phyloP scores from a whole-genome alignment of 2,113 vertebrate genomes.

The Fregetta grallaria region DNA sequence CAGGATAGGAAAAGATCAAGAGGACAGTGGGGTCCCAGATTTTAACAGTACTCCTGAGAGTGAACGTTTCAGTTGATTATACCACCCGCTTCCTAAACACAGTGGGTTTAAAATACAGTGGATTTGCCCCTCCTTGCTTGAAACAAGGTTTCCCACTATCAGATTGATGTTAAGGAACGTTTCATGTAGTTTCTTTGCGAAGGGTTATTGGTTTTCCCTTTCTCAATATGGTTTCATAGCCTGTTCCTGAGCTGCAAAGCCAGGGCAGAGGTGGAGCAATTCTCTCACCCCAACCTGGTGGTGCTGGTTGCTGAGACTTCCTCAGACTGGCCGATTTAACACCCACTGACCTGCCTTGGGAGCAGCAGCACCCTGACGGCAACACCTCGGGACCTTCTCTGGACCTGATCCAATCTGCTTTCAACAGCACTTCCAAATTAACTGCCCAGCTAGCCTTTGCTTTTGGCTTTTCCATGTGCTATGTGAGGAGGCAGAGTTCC shows the following conservation, averaged over 20 bases:
- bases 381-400: neutral
- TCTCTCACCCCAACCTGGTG: neutral
- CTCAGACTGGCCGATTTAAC: neutral
- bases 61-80: fast-evolving
- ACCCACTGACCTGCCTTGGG: neutral
- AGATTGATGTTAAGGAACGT: no score
- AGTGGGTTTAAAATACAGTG: neutral
- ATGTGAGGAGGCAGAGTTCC: neutral
- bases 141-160: neutral
- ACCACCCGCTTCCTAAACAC: neutral
- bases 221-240: neutral
- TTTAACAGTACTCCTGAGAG: neutral
- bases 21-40: neutral
- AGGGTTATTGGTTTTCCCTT: neutral
- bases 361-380: neutral
- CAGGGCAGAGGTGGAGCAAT: neutral
- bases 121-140: neutral
- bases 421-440: neutral
- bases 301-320: neutral
- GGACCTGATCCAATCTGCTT: neutral
- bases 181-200: neutral
- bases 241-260: neutral
- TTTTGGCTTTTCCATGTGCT: neutral
- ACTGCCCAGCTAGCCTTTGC: neutral
- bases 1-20: neutral